phyloP scores from a whole-genome alignment of 1,140 invertebrate genomes.

The Nomia melanderi region DNA sequence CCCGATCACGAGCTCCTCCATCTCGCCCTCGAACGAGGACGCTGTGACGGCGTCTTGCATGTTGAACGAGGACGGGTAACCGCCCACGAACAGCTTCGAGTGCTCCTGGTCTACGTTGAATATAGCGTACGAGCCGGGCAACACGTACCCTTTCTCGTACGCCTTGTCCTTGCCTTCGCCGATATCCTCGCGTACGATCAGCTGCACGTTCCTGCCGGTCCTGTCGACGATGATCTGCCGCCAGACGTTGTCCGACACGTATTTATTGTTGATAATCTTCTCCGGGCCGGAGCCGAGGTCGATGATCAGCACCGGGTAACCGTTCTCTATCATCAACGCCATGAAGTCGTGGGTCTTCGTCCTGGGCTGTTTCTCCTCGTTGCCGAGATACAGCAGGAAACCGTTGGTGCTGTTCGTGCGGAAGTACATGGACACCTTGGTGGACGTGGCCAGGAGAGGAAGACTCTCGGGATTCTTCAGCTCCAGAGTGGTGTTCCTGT shows the following conservation, averaged over 20 bases:
- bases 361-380: slow-evolving; percentile 85
- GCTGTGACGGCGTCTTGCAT: slow-evolving; percentile 86
- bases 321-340: slow-evolving; percentile 93
- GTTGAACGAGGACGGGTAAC: slow-evolving; percentile 87
- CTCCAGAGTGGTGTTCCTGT: slow-evolving; percentile 90
- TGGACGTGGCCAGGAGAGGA: slow-evolving; percentile 91
- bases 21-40: slow-evolving; percentile 91
- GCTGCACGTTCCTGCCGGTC: slow-evolving; percentile 90
- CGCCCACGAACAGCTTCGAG: slow-evolving; percentile 95
- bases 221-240: slow-evolving; percentile 94
- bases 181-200: slow-evolving; percentile 90
- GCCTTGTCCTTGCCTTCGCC: slow-evolving; percentile 83
- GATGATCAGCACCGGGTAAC: slow-evolving; percentile 91
- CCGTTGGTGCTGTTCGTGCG: slow-evolving; percentile 90
- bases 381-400: slow-evolving; percentile 94
- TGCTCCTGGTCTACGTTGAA: slow-evolving; percentile 93
- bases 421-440: slow-evolving; percentile 92
- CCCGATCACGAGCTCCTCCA: slow-evolving; percentile 95
- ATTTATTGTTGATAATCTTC: slow-evolving; percentile 87
- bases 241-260: slow-evolving; percentile 93
- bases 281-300: slow-evolving; percentile 93
- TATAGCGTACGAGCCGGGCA: slow-evolving; percentile 88
- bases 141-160: slow-evolving; percentile 83
- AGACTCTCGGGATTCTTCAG: slow-evolving; percentile 92
- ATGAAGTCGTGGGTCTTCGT: slow-evolving; percentile 91